A percentile compares a stretch with the other conserved stretches of the same genome.
Evolutionary conservation across 1,140 invertebrate species (phyloP).

Genomic region (Drosophila aff.): DNA sequence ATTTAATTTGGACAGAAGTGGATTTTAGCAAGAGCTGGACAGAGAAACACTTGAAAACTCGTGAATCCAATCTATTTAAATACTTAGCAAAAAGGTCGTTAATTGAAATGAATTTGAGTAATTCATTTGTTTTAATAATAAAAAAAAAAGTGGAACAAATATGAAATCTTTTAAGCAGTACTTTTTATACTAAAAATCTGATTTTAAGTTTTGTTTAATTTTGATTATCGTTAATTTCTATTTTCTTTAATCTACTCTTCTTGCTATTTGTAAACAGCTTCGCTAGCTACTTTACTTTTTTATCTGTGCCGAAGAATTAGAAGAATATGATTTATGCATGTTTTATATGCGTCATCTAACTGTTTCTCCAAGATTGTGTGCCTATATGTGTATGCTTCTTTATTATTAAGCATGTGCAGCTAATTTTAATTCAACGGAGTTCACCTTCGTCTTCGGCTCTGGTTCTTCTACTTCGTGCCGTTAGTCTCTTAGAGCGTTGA

Average conservation of each 20-base stretch:
- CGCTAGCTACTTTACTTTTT: not conserved
- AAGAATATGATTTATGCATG: constrained; percentile 12
- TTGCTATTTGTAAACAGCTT: not conserved
- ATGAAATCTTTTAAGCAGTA: not conserved
- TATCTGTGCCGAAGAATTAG: not conserved
- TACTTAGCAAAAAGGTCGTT: not conserved
- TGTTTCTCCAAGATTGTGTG: constrained; percentile 5
- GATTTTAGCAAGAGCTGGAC: not conserved
- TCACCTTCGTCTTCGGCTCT: not conserved
- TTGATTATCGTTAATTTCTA: not conserved
- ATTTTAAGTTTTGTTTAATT: too few relatives aligned
- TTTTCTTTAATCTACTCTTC: not conserved
- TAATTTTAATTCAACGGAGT: constrained; percentile 43
- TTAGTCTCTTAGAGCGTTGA: not conserved
- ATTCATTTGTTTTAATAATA: not conserved
- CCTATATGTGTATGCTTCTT: constrained; percentile 19
- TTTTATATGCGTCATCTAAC: constrained; percentile 33
- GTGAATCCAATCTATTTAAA: not conserved
- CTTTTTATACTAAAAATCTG: not conserved
- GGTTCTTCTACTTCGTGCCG: not conserved
- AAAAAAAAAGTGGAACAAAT: not conserved
- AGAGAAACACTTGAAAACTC: not conserved
- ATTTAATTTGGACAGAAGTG: constrained; percentile 9
- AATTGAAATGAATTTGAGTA: not conserved
- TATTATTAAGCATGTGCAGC: constrained; percentile 38